Percentiles rank a stretch among this genome's conserved stretches.
phyloP scores from a whole-genome alignment of 2,797 vertebrate genomes.

The Hoplostethus atlanticus region DNA sequence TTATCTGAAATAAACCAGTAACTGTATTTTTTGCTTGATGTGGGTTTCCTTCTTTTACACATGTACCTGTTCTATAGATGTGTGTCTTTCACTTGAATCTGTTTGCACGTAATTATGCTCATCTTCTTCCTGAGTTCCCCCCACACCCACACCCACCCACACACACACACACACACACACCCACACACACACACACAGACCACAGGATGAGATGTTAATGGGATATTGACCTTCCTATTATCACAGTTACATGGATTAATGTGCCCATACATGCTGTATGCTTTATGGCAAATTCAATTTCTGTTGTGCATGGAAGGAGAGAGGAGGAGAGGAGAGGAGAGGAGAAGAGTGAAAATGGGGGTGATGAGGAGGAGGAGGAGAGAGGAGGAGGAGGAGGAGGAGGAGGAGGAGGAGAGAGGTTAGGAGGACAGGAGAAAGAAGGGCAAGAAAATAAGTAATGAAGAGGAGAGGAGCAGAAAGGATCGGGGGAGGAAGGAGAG shows the following conservation, averaged over 20 bases:
- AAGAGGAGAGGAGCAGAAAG: neutral
- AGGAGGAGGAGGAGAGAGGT: slow-evolving; percentile 11
- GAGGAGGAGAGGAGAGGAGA: too few relatives aligned
- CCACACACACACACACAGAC: neutral
- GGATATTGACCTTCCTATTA: slow-evolving; percentile 10
- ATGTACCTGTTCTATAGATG: neutral
- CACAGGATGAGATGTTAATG: slow-evolving; percentile 1
- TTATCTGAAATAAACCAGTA: slow-evolving; percentile 22
- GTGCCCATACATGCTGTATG: neutral
- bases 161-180: slow-evolving; percentile 6
- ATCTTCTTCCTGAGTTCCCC: slow-evolving; percentile 17
- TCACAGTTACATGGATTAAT: slow-evolving; percentile 2
- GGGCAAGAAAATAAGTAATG: too few relatives aligned
- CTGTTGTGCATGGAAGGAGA: neutral
- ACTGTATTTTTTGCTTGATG: neutral
- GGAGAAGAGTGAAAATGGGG: neutral
- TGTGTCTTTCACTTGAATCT: neutral
- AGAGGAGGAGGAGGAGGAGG: slow-evolving; percentile 9
- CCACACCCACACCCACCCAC: slow-evolving; percentile 10
- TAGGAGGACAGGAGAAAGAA: slow-evolving; percentile 14
- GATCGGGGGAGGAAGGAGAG: slow-evolving; percentile 23
- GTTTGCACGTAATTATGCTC: slow-evolving; percentile 23
- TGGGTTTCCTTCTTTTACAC: slow-evolving; percentile 14
- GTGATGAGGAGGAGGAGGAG: neutral
- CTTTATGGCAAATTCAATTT: too few relatives aligned